Conservation (phyloP, 2,888 invertebrate genomes). For the Epistrophella euchroma region DNA sequence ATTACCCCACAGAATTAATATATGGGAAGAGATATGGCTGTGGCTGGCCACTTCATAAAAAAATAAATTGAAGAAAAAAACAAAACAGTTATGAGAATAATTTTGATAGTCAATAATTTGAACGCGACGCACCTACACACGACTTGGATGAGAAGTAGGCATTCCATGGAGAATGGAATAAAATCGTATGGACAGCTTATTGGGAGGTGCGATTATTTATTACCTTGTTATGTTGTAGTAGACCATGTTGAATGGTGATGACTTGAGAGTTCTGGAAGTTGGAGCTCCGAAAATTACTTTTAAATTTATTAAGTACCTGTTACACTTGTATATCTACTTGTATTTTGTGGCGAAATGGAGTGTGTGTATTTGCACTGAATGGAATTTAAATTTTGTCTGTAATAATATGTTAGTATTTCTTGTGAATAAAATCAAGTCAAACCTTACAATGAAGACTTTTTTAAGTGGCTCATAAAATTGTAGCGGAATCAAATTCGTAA, state of each 20-base stretch:
- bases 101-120: conserved; percentile 61
- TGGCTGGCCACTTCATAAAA: conserved; percentile 69
- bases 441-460: neutral
- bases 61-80: conserved; percentile 1
- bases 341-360: neutral
- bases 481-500: neutral
- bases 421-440: neutral
- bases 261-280: neutral
- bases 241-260: conserved; percentile 25
- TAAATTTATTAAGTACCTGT: conserved; percentile 24
- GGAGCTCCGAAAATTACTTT: neutral
- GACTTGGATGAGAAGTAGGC: conserved; percentile 2
- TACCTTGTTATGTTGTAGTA: conserved; percentile 38
- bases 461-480: neutral
- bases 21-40: conserved; percentile 49
- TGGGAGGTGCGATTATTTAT: conserved; percentile 68
- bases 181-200: conserved; percentile 60
- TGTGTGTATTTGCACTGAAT: neutral
- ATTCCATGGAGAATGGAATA: conserved; percentile 38
- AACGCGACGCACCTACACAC: conserved; percentile 65
- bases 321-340: no score
- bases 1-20: conserved; percentile 47
- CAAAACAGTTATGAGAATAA: conserved; percentile 48
- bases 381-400: neutral
- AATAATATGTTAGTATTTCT: neutral